Evolutionary conservation across 2,888 invertebrate species (phyloP).

Genomic region (Dinocampus coccinellae): DNA sequence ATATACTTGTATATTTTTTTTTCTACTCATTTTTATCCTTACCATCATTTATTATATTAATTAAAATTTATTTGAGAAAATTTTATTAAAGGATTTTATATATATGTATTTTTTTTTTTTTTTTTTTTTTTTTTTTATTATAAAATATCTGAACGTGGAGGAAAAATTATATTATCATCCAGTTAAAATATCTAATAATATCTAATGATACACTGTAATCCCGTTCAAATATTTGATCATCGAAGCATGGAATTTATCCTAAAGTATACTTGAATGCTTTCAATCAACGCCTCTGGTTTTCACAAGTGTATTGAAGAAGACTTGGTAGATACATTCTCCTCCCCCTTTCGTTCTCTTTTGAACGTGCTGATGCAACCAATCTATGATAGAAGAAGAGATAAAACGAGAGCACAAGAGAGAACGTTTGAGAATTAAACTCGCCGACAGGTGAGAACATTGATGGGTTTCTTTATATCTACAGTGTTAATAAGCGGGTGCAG

Average conservation of each 20-base stretch:
- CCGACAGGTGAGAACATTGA: conserved; percentile 39
- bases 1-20: too few relatives aligned
- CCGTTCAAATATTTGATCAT: conserved; percentile 62
- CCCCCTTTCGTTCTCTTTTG: neutral
- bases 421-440: conserved; percentile 28
- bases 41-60: too few relatives aligned
- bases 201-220: conserved; percentile 57
- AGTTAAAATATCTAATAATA: too few relatives aligned
- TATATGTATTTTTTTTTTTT: too few relatives aligned
- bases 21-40: too few relatives aligned
- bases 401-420: neutral
- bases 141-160: neutral
- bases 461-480: conserved; percentile 28
- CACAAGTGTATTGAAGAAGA: conserved; percentile 10
- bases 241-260: conserved; percentile 54
- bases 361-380: conserved; percentile 8
- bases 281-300: conserved; percentile 43
- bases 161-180: neutral
- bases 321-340: conserved; percentile 12
- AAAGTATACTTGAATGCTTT: conserved; percentile 29
- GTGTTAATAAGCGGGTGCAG: conserved; percentile 26
- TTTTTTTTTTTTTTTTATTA: neutral
- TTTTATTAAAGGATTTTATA: neutral
- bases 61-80: neutral
- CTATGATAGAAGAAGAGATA: neutral